phyloP scores from a whole-genome alignment of 2,888 invertebrate species.

The Crocallis elinguaria region DNA sequence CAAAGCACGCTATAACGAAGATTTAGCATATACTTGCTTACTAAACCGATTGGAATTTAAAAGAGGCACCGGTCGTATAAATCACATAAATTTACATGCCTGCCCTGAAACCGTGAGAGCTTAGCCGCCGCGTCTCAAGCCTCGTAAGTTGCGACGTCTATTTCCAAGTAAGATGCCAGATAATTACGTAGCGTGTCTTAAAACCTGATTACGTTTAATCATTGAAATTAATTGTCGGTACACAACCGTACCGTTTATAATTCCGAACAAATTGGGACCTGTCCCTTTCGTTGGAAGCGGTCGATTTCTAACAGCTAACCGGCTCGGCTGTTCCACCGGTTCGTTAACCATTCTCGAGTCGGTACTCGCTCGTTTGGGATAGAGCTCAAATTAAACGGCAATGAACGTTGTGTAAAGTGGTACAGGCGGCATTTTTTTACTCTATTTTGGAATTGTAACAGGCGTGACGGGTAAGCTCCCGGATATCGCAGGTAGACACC shows the following conservation, averaged over 20 bases:
- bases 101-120: constrained; percentile 30
- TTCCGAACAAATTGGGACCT: constrained; percentile 47
- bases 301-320: constrained; percentile 39
- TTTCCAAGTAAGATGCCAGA: constrained; percentile 30
- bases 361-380: constrained; percentile 38
- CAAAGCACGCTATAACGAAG: neutral
- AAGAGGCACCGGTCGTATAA: constrained; percentile 33
- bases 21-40: constrained; percentile 33
- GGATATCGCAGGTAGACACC: constrained; percentile 77
- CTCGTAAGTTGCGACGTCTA: constrained; percentile 31
- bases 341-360: constrained; percentile 34
- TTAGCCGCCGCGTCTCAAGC: neutral
- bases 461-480: constrained; percentile 67
- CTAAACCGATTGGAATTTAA: constrained; percentile 34
- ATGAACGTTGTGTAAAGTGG: constrained; percentile 66
- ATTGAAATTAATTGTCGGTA: constrained; percentile 64
- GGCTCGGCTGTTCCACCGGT: constrained; percentile 14
- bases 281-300: constrained; percentile 48
- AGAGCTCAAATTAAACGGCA: constrained; percentile 47
- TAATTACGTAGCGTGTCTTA: constrained; percentile 39
- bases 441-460: constrained; percentile 67
- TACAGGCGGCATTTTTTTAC: constrained; percentile 56
- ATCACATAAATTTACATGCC: constrained; percentile 31
- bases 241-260: constrained; percentile 55
- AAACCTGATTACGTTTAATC: constrained; percentile 56